Evolutionary conservation across 35 echinoderm and acorn worm genomes (phyloP), one percentile per base, ranked within the genome.

Genomic region (Chiridota heheva): DNA sequence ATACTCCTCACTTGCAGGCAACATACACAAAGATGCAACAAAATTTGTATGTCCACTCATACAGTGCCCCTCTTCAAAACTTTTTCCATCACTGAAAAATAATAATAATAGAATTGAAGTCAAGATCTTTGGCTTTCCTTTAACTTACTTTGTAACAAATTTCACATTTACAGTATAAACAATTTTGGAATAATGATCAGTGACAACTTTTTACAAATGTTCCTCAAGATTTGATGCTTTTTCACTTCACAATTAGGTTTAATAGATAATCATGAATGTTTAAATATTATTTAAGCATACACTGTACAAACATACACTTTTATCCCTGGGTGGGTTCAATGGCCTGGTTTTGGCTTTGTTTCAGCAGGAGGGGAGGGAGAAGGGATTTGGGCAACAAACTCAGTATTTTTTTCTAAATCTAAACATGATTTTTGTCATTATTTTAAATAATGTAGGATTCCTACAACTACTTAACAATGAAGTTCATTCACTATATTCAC

Each of bases 11-110:
- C 43, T 92, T 6, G 95, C 89, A 1, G 95, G 95, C 70, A 98
- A 28, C 3, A 87, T 84, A 68, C 89, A 91, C 4, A 91, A 42
- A 10, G 78, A 86, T n/a, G 89, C 84, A 27, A 98, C 73, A 62
- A 98, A 98, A 48, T 92, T 91, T 25, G 81, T 49, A 77, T 98
- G 95, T 12, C 95, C 95, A 31, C 85, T 88, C 95, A 98, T 84
- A 44, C 89, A 85, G 27, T 88, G 85, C 6, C 71, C 70, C 62
- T 98, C 88, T 27, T 81, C 40, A 56, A 69, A 98, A 27, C 69
- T 57, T 40, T 49, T 67, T 5, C 73, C 86, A 68, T 91, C 86
- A 68, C 95, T 98, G 89, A 13, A 83, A 84, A 34, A 36, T 8
- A 83, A 84, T 16, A 60, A 88, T 72, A 41, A 60, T 7, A 79